Base-by-base conservation (phyloP, 2,113 vertebrate species). In the Myxocyprinus asiaticus region DNA sequence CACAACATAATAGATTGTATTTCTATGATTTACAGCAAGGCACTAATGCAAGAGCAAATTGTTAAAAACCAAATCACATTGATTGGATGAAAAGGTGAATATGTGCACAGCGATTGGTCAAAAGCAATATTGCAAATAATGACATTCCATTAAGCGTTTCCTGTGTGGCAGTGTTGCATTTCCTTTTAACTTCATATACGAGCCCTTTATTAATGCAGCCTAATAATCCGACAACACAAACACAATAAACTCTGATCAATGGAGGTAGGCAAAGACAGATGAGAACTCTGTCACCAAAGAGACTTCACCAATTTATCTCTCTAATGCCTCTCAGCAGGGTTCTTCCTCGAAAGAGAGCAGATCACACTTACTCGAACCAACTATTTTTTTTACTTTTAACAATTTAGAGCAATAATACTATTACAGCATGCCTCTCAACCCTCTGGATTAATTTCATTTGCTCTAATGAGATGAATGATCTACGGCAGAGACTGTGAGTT, bases 201-300 rank as follows among this genome's bases (percentile, higher is more conserved):
- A 88, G 47, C 77, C 87, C 88, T 91, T 92, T 93, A 93, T 93
- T 91, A 93, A 90, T 93, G 92, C 88, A 88, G 88, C 87, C 90
- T 92, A 93, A 92, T 92, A 93, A 93, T 89, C 89, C 90, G 89
- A 89, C 91, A 92, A 92, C 90, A 91, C 90, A 93, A 93, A 93
- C 92, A 92, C 92, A 92, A 92, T 92, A 92, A 94, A 93, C 91
- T 90, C 90, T 93, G 93, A 94, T 94, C 93, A 94, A 93, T 93
- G 89, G 88, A 88, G 88, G 90, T 83, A 73, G 91, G 90, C 90
- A 91, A 85, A 93, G 93, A 93, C 92, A 90, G 91, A 93, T 91
- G 93, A 93, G 91, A 90, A 93, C 90, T 91, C 90, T 93, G 93
- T 94, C 92, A 92, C 90, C 86, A 83, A 83, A 89, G 85, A 89